These are phyloP conservation scores for Psettodes erumei DNA, from an alignment of 2,113 vertebrate species.

Conservation along the genomic window DNA sequence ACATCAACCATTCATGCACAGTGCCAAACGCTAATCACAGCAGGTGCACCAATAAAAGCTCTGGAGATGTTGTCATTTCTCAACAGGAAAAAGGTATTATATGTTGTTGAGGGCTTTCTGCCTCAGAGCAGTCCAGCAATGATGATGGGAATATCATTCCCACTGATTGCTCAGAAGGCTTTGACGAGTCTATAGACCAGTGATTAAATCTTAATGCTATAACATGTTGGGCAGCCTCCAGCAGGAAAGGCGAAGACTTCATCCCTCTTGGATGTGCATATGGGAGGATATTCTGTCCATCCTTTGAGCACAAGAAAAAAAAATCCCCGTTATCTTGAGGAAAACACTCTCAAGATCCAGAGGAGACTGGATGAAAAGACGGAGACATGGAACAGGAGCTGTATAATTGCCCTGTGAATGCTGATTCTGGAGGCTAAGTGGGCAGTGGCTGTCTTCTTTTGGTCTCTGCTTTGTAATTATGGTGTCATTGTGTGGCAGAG, in stretches of 20 bases:
- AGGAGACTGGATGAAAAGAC: slow-evolving; percentile 43
- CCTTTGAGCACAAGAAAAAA: slow-evolving; percentile 39
- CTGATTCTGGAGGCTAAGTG: slow-evolving; percentile 57
- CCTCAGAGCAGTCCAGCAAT: slow-evolving; percentile 18
- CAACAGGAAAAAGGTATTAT: slow-evolving; percentile 4
- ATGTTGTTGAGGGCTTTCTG: slow-evolving; percentile 19
- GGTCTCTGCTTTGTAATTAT: slow-evolving; percentile 70
- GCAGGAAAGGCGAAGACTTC: slow-evolving; percentile 46
- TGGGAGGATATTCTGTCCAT: slow-evolving; percentile 31
- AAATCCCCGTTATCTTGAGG: slow-evolving; percentile 40
- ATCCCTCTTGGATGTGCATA: slow-evolving; percentile 51
- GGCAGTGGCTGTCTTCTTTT: slow-evolving; percentile 60
- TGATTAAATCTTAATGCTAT: slow-evolving; percentile 69
- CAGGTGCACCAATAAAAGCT: slow-evolving; percentile 40
- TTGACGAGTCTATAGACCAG: slow-evolving; percentile 42
- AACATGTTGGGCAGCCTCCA: slow-evolving; percentile 54
- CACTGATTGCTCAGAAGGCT: slow-evolving; percentile 33
- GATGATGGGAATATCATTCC: slow-evolving; percentile 45
- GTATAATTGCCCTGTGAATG: slow-evolving; percentile 60
- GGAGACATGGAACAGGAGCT: slow-evolving; percentile 21
- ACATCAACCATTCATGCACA: slow-evolving; percentile 61
- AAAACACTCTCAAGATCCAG: slow-evolving; percentile 38
- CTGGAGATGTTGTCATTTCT: slow-evolving; percentile 58
- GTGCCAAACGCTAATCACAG: slow-evolving; percentile 61
- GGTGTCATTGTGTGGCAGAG: slow-evolving; percentile 71